Base-by-base conservation (phyloP, 2,797 vertebrate genomes). In the Myiotriccus ornatus region DNA sequence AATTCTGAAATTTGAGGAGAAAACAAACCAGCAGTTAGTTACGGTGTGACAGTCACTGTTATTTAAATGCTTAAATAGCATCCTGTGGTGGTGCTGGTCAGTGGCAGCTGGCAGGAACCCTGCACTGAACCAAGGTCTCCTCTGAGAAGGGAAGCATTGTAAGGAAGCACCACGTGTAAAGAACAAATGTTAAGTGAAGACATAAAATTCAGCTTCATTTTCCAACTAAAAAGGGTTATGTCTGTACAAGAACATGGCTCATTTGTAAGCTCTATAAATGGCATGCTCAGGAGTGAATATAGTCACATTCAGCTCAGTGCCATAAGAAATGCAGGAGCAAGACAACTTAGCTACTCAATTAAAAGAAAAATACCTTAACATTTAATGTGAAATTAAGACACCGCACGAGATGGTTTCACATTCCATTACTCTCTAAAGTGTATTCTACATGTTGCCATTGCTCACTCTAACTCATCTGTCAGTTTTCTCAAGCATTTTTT, bases 31-130 rank as follows among this genome's bases (percentile, higher is more conserved):
- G 80, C 65, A 84, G 68, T 91, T 95, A 92, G 65, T 43, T 86
- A 65, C 34, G 6, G 76, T 69, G 84, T 59, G 35, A 82, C 39
- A 41, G 83, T 41, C 73, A 88, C 94, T 93, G 67, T 82, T 91
- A 95, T 93, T 95, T 93, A 90, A 89, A 76, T 3, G 13, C 44
- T 84, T 88, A 95, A 93, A 96, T 94, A 96, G 87, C 25, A 68
- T 69, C 47, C 73, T 91, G 94, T 76, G 94, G 95, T 78, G 59
- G 15, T 37, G 39, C 47, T 84, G 91, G 75, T 78, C 89, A 76
- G 84, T 6, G 3, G 44, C 47, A 87, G 79, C 22, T 60, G 63
- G 56, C 70, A 74, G 71, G 70, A 69, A 77, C 25, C 34, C 37
- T 67, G 35, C 2, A 1, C 14, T 89, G 82, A 86, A 84, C 62